Evolutionary conservation across 1,140 invertebrate genomes (phyloP).

Genomic region (Trichonephila clavata): DNA sequence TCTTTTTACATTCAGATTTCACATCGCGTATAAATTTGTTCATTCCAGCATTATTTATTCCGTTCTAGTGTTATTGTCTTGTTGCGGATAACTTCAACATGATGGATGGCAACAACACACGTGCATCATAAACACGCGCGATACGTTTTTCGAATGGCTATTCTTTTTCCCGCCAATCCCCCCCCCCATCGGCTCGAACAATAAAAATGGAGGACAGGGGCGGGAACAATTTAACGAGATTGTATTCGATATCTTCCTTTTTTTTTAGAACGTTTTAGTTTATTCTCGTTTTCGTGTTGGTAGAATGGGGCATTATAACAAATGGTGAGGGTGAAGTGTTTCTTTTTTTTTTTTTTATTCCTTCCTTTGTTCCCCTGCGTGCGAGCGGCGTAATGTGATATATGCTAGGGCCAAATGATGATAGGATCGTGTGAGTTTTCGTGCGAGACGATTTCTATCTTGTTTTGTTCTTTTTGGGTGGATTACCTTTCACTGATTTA

Average conservation of each 20-base stretch:
- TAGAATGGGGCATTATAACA: not conserved
- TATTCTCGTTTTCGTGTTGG: not conserved
- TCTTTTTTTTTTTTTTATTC: not conserved
- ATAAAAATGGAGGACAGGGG: constrained; percentile 24
- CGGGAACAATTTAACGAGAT: constrained; percentile 35
- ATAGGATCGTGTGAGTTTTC: constrained; percentile 26
- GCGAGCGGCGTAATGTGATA: constrained; percentile 15
- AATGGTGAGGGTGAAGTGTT: not conserved
- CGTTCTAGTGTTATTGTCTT: not conserved
- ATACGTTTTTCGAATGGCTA: not conserved
- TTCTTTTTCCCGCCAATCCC: not conserved
- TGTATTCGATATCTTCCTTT: constrained; percentile 19
- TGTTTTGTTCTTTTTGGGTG: not conserved
- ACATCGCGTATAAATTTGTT: not conserved
- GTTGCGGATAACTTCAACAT: constrained; percentile 16
- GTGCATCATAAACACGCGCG: not conserved
- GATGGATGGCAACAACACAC: not conserved
- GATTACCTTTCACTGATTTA: constrained; percentile 17
- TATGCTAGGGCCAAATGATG: constrained; percentile 13
- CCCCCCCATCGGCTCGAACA: not conserved
- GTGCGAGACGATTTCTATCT: not conserved
- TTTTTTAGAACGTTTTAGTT: not conserved
- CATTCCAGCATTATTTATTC: not conserved
- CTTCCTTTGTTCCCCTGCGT: not conserved
- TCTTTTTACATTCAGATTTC: not conserved